phyloP scores from a whole-genome alignment of 2,888 invertebrate species.

The Trichopoda pennipes region DNA sequence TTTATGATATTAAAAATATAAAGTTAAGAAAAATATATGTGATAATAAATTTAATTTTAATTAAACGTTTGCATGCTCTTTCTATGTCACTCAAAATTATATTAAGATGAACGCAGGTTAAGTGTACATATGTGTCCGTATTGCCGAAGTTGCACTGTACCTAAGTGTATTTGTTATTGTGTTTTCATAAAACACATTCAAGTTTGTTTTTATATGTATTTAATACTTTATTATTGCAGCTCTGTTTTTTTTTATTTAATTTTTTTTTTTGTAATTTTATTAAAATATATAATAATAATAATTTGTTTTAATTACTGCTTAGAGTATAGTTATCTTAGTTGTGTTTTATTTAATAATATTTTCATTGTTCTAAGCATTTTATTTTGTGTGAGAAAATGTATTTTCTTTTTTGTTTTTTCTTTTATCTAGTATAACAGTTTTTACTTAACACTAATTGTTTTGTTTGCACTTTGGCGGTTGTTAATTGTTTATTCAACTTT shows the following conservation, averaged over 20 bases:
- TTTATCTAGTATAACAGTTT: constrained; percentile 29
- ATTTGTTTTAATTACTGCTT: background rate
- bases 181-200: background rate
- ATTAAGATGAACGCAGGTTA: too few species aligned
- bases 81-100: too few species aligned
- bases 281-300: constrained; percentile 11
- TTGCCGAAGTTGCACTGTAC: too few species aligned
- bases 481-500: background rate
- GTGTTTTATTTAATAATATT: constrained; percentile 11
- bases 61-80: too few species aligned
- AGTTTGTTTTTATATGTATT: constrained; percentile 23
- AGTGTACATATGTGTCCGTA: too few species aligned
- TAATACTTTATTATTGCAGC: constrained; percentile 32
- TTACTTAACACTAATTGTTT: constrained; percentile 20
- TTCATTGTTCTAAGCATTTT: constrained; percentile 45
- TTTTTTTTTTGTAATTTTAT: too few species aligned
- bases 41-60: too few species aligned
- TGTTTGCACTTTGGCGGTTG: constrained; percentile 61
- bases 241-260: background rate
- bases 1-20: too few species aligned
- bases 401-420: too few species aligned
- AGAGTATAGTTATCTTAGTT: constrained; percentile 27
- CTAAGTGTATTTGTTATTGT: background rate
- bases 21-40: too few species aligned
- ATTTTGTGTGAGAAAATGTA: constrained; percentile 26